Base-by-base conservation (phyloP, 2,113 vertebrate species). In the Oncorhynchus masou region DNA sequence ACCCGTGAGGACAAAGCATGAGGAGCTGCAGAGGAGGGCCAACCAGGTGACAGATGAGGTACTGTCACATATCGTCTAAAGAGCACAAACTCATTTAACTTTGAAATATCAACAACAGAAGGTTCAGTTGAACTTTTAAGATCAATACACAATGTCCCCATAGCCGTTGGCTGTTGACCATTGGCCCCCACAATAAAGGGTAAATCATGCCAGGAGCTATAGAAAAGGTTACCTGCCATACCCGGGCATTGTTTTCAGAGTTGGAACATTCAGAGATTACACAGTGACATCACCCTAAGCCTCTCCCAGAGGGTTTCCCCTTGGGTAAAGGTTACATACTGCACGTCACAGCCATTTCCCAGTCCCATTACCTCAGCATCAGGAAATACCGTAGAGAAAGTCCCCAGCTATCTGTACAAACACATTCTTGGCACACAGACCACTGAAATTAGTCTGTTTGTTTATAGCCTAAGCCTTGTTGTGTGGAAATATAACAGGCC, bases 11-110 rank as follows among this genome's bases (percentile, higher is more conserved):
- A 80, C 88, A 0, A 90, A 92, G 57, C 66, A 88, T 25, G 91
- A 90, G 7, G 88, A 90, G 3, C 74, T 92, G 24, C 90, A 92
- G 0, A 75, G 88, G 3, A 88, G 90, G 60, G 88, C 90, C 0
- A 86, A 90, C 29, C 90, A 93, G 77, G 85, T 90, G 0, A 90
- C 91, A 60, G 89, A 92, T 20, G 90, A 87, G 76, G 87, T 93
- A 77, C 77, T 54, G 51, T 13, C 7, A 57, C 5, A n/a, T 24
- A 9, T 22, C 3, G 3, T 64, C 16, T 25, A 24, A 64, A 64
- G 24, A n/a, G n/a, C 8, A 3, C n/a, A 4, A 25, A 64, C 2
- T 31, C 16, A 4, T 67, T 64, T 64, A 3, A 64, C 54, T 19
- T 20, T 57, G 20, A 57, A 57, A 57, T 57, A 15, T 20, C 54